Evolutionary conservation across 2,113 vertebrate genomes (phyloP).

Genomic region (Phainopepla nitens): DNA sequence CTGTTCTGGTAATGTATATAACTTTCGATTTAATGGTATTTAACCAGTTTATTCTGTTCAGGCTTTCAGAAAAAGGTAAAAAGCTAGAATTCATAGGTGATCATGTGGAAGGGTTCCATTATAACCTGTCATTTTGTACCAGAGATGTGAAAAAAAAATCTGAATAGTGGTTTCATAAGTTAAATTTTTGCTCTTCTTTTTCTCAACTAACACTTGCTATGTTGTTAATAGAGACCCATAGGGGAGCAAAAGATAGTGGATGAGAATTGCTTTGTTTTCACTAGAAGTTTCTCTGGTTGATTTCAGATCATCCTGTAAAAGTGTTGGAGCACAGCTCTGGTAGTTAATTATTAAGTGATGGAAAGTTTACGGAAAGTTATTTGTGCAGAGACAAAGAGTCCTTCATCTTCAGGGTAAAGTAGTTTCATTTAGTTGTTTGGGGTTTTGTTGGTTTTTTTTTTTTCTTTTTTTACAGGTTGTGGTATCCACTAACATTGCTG

Average conservation of each 20-base stretch:
- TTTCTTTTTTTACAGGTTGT: conserved; percentile 78
- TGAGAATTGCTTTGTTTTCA: background rate
- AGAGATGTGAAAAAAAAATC: background rate
- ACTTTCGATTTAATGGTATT: background rate
- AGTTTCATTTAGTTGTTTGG: background rate
- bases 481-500: conserved; percentile 96
- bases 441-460: background rate
- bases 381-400: background rate
- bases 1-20: background rate
- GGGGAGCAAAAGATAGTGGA: background rate
- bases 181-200: background rate
- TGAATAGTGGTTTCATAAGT: background rate
- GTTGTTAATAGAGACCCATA: background rate
- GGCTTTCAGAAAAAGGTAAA: background rate
- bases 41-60: background rate
- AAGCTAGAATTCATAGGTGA: background rate
- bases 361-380: background rate
- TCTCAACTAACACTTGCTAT: background rate
- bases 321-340: background rate
- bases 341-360: background rate
- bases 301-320: background rate
- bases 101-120: background rate
- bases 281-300: background rate
- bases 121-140: background rate
- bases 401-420: background rate